A percentile compares a stretch with the other conserved stretches of the same genome.
Evolutionary conservation across 1,140 invertebrate genomes (phyloP).

Genomic region (Samia ricini): DNA sequence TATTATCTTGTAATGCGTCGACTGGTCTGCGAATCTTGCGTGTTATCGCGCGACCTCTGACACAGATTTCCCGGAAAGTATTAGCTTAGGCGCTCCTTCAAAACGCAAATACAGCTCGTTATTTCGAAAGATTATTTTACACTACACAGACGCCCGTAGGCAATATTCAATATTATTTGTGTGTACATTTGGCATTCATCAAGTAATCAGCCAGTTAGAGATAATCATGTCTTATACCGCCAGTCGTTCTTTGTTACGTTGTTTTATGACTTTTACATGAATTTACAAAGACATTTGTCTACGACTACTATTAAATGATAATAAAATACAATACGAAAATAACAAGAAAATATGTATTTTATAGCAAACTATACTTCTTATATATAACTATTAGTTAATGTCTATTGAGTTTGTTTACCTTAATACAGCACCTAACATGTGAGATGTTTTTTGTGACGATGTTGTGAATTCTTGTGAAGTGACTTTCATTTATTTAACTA

Average conservation of each 20-base stretch:
- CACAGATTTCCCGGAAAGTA: slow-evolving; percentile 44
- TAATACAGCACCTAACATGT: neutral
- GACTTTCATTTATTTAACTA: neutral
- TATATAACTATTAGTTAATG: neutral
- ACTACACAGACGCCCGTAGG: slow-evolving; percentile 22
- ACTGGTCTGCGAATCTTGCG: slow-evolving; percentile 28
- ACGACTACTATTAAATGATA: neutral
- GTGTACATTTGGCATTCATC: slow-evolving; percentile 29
- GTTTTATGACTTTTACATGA: slow-evolving; percentile 3
- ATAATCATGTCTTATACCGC: slow-evolving; percentile 11
- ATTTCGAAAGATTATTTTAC: slow-evolving; percentile 46
- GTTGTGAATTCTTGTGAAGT: neutral
- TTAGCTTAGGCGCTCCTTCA: slow-evolving; percentile 38
- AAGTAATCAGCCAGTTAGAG: slow-evolving; percentile 19
- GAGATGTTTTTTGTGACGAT: neutral
- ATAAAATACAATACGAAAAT: neutral
- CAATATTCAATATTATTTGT: slow-evolving; percentile 21
- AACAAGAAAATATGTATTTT: neutral
- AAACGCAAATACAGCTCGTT: slow-evolving; percentile 42
- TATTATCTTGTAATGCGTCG: slow-evolving; percentile 42
- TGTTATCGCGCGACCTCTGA: slow-evolving; percentile 37
- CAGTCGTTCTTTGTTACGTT: slow-evolving; percentile 16
- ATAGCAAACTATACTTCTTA: neutral
- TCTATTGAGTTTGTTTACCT: neutral
- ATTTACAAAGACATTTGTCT: slow-evolving; percentile 18